Evolutionary conservation across 2,113 vertebrate genomes (phyloP).

Genomic region (Xyrauchen texanus): DNA sequence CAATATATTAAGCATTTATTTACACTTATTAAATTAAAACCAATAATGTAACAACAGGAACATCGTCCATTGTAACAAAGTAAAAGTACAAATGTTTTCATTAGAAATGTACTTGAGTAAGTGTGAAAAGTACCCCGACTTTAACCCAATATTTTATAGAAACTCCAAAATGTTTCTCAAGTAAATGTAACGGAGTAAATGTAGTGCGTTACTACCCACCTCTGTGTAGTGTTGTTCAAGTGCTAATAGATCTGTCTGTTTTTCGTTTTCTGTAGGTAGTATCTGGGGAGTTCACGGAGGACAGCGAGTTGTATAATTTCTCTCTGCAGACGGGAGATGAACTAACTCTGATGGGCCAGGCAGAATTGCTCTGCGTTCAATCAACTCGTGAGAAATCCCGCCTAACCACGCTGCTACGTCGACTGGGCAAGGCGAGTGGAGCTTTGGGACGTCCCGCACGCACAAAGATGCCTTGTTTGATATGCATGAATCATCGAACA

Average conservation of each 20-base stretch:
- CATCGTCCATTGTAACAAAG: too few relatives aligned
- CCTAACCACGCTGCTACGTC: slow-evolving; percentile 86
- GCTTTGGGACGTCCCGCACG: slow-evolving; percentile 61
- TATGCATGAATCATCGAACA: slow-evolving; percentile 98
- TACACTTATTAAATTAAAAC: too few relatives aligned
- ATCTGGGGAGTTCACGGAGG: slow-evolving; percentile 97
- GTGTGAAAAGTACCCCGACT: too few relatives aligned
- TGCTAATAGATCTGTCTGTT: neutral
- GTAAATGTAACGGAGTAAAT: too few relatives aligned
- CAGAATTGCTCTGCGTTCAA: slow-evolving; percentile 89
- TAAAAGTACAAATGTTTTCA: too few relatives aligned
- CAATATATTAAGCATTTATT: too few relatives aligned
- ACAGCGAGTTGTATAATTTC: slow-evolving; percentile 99
- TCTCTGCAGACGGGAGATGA: slow-evolving; percentile 94
- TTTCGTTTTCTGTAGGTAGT: slow-evolving; percentile 80
- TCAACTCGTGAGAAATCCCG: slow-evolving; percentile 85
- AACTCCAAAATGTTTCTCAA: too few relatives aligned
- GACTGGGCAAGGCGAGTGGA: slow-evolving; percentile 84
- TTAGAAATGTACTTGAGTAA: too few relatives aligned
- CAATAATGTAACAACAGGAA: too few relatives aligned
- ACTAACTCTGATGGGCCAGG: slow-evolving; percentile 97
- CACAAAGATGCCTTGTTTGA: slow-evolving; percentile 92
- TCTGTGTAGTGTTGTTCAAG: neutral
- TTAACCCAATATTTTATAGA: too few relatives aligned
- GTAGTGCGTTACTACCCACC: neutral